phyloP scores from a whole-genome alignment of 1,140 invertebrate species.

The Drosophila kurseongensis region DNA sequence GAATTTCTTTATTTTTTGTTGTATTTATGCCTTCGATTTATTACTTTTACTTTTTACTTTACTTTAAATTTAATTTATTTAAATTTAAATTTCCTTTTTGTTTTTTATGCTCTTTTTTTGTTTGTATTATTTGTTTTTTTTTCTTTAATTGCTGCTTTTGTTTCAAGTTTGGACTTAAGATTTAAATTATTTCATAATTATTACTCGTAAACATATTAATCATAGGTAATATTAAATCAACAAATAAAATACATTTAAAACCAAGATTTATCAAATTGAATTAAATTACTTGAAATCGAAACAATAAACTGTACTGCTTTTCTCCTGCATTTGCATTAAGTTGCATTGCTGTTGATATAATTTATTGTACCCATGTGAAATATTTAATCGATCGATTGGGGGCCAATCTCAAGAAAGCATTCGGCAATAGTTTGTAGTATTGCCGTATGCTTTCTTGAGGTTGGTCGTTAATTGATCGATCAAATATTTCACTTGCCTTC shows the following conservation, averaged over 20 bases:
- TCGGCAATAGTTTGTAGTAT: constrained; percentile 38
- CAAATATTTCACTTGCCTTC: constrained; percentile 27
- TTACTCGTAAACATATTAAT: constrained; percentile 73
- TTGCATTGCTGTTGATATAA: constrained; percentile 28
- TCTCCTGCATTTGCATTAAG: constrained; percentile 14
- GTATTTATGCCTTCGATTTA: constrained; percentile 42
- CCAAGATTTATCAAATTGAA: constrained; percentile 59
- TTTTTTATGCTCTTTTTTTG: constrained; percentile 50
- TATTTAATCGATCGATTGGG: constrained; percentile 35
- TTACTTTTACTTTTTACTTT: constrained; percentile 23
- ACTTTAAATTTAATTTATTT: constrained; percentile 44
- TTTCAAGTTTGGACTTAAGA: constrained; percentile 45
- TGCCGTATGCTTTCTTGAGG: constrained; percentile 38
- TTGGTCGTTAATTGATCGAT: constrained; percentile 38
- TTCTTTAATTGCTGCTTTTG: constrained; percentile 45
- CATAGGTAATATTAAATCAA: constrained; percentile 78
- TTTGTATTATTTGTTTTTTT: constrained; percentile 42
- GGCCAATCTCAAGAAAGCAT: constrained; percentile 44
- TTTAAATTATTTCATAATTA: constrained; percentile 53
- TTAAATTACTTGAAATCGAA: constrained; percentile 74
- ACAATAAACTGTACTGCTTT: constrained; percentile 54
- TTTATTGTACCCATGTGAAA: constrained; percentile 29
- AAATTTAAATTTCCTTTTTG: constrained; percentile 37
- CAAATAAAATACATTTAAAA: constrained; percentile 80
- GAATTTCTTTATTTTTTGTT: constrained; percentile 46